Base-by-base conservation (phyloP, 2,888 invertebrate species). In the Charanyca ferruginea region DNA sequence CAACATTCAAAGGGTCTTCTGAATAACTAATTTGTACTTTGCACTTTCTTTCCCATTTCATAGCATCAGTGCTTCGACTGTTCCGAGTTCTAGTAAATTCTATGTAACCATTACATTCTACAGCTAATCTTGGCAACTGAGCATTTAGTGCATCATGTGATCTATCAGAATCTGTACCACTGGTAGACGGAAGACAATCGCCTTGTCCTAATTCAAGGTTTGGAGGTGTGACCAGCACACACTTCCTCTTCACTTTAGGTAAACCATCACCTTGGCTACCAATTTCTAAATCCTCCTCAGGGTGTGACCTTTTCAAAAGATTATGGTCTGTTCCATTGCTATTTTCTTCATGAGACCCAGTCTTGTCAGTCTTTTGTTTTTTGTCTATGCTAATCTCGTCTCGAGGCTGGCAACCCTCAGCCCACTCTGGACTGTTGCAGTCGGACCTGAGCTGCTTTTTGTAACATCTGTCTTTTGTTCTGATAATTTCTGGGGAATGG, bases 11-110 rank as follows among this genome's bases (percentile, higher is more conserved):
- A 11, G 93, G 94, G 63, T 96, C 95, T 70, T 94, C 94, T 0
- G 96, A 96, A 87, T 97, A 97, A 32, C 96, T 96, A 18, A 97
- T 95, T 88, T 96, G 96, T 57, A 97, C 87, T 85, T 96, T 97
- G 84, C 96, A 97, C 52, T 96, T 96, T 62, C 96, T 91, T 72
- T 95, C 96, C 97, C 97, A 97, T 79, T 96, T 96, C 91, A 95
- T 96, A 66, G 84, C 81, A 68, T 94, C 96, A 73, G 80, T 78
- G 77, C 89, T 90, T 32, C 90, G 81, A 63, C 85, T 92, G 68
- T 93, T 94, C 70, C 91, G 89, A 18, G 90, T 88, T 79, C 93
- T 90, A 38, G 90, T 90, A 80, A 95, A 96, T 80, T 94, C 92
- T 59, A 96, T 89, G 65, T 91, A 94, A 42, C 95, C 95, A 74